Base-by-base conservation (phyloP, 2,888 invertebrate genomes). In the Scaptomyza polygonia region DNA sequence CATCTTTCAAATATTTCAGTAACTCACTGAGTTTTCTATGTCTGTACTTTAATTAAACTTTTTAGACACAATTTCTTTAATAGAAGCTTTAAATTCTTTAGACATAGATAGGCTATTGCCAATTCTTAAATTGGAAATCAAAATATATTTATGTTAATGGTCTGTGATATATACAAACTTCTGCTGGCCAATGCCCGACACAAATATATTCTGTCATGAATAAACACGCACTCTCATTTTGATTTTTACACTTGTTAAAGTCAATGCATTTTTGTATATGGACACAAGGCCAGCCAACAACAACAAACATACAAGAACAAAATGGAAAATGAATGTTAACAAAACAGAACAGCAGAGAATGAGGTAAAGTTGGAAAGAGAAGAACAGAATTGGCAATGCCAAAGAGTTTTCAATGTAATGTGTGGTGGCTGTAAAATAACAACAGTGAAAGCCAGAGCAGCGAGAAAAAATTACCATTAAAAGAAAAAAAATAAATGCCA, bases 221-320 rank as follows among this genome's bases (percentile, higher is more conserved):
- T 43, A 52, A n/a, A n/a, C 43, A 11, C 11, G 4, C 18, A 29
- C 27, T 42, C 8, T 21, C 43, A 27, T n/a, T n/a, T 74, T 79
- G 77, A 77, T 79, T 80, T 82, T 72, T 69, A 61, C 84, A 75
- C 84, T 77, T 80, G 81, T 72, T 77, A 78, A 80, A 80, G 69
- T 78, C 78, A 72, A 67, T 80, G 72, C 72, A 80, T 62, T 79
- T 69, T 77, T 68, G 63, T 72, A 55, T 61, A 53, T 61, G 72
- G 29, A 65, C 67, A 79, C 75, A 79, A 73, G 67, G 70, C 51
- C 63, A 54, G 56, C 30, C 30, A 44, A 53, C 48, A 68, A 57
- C 51, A 65, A 49, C 48, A 53, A 43, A 66, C 55, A 49, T 67
- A 49, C 45, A 49, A 54, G 34, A 66, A 56, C 43, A 65, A 64